Evolutionary conservation across 1,140 invertebrate genomes (phyloP), one percentile per base, ranked within the genome.

Genomic region (Acromyrmex echinatior): DNA sequence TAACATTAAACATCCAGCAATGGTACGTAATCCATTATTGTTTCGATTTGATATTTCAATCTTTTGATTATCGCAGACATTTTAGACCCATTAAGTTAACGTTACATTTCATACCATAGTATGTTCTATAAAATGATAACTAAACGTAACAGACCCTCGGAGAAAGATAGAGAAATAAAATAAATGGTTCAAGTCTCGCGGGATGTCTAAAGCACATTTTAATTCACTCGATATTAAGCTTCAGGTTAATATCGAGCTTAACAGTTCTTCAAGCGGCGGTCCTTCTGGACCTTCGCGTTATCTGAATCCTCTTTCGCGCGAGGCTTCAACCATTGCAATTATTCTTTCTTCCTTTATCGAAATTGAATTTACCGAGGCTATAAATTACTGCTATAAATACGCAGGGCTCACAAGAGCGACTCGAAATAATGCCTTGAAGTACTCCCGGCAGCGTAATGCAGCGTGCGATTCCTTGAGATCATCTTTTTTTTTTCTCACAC

Each of bases 401-500:
- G 25, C 21, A 35, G 25, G 35, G 18, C 45, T 25, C 35, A 28
- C 79, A 73, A 71, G 79, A 60, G 35, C 80, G 80, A 73, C 80
- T 84, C 70, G 70, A 84, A 84, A 84, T 84, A 74, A 84, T 62
- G 80, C 80, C 70, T 74, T 49, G 68, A 39, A 82, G 56, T 60
- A 82, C 28, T 70, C 39, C 35, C 68, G 56, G 45, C 68, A 25
- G 25, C 25, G 70, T 62, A 84, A 84, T 84, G 70, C 70, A 51
- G 70, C 80, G 80, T 84, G 80, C 80, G 70, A 84, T 84, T 84
- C 80, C 80, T 84, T 76, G 68, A 84, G 80, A 84, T 84, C 70
- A 39, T 73, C 12, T 58, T 35, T 35, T n/a, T 39, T 82, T 82
- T 71, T 82, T 28, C 79, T 81, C 65, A 16, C 65, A 25, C 53